A percentile compares a stretch with the other conserved stretches of the same genome.
Evolutionary conservation across 2,797 vertebrate genomes (phyloP).

Genomic region (Sebastes cheni): DNA sequence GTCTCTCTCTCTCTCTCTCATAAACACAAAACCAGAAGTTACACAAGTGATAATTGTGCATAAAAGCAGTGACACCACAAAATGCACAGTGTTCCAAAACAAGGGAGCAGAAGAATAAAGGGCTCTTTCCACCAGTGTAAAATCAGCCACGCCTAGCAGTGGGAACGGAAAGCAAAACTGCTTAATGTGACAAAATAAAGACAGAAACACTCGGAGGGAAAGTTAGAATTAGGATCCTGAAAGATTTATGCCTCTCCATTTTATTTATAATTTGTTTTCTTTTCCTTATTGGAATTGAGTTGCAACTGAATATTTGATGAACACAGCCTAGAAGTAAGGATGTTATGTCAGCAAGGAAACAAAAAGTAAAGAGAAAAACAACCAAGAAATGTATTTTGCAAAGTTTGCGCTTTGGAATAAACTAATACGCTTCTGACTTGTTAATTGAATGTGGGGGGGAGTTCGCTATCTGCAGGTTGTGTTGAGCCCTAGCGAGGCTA

Average conservation of each 20-base stretch:
- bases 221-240: conserved; percentile 81
- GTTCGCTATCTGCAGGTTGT: conserved; percentile 75
- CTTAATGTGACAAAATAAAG: conserved; percentile 81
- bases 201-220: conserved; percentile 77
- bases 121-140: conserved; percentile 56
- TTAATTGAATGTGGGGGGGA: conserved; percentile 60
- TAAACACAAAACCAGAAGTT: conserved; percentile 74
- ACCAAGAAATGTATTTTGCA: conserved; percentile 73
- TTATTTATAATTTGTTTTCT: conserved; percentile 83
- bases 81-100: conserved; percentile 72
- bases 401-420: conserved; percentile 73
- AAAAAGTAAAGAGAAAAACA: conserved; percentile 68
- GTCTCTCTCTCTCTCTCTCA: conserved; percentile 32
- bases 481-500: conserved; percentile 73
- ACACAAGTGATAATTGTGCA: conserved; percentile 79
- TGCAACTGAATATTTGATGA: conserved; percentile 83
- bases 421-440: conserved; percentile 63
- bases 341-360: conserved; percentile 78
- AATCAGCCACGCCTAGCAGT: conserved; percentile 73
- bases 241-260: conserved; percentile 82
- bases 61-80: conserved; percentile 75
- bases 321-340: conserved; percentile 76
- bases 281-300: conserved; percentile 81
- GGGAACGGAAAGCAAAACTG: conserved; percentile 78
- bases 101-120: conserved; percentile 71